Evolutionary conservation across 2,113 vertebrate species (phyloP).

Genomic region (Sitta europaea): DNA sequence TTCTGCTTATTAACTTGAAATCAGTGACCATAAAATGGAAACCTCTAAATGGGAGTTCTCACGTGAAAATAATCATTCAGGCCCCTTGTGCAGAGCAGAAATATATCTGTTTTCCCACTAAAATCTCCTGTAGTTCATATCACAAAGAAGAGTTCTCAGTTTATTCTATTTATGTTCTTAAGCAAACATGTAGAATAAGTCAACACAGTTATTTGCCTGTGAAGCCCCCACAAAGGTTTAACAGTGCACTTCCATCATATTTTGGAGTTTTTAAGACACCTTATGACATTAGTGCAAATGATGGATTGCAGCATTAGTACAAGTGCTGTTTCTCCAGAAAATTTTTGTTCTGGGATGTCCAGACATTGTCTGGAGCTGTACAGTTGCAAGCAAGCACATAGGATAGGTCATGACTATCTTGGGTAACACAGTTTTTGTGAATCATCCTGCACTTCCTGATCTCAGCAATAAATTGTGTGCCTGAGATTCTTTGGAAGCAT

Average conservation of each 20-base stretch:
- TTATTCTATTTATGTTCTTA: not conserved
- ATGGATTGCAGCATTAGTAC: not conserved
- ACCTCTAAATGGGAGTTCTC: not conserved
- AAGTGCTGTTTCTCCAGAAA: not conserved
- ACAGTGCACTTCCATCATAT: not conserved
- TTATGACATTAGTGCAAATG: not conserved
- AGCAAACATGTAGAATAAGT: not conserved
- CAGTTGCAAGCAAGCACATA: not conserved
- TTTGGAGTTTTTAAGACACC: not conserved
- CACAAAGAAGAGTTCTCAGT: not conserved
- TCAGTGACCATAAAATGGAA: not conserved
- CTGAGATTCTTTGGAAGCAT: not conserved
- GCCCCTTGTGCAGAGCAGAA: not conserved
- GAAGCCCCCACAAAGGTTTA: not conserved
- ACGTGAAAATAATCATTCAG: not conserved
- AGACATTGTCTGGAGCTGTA: not conserved
- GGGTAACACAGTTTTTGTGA: not conserved
- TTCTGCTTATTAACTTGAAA: not conserved
- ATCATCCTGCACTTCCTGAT: not conserved
- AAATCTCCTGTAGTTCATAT: not conserved
- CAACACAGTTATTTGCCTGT: not conserved
- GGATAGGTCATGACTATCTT: not conserved
- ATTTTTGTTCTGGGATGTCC: not conserved
- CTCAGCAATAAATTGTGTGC: not conserved
- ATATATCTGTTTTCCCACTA: not conserved